These are phyloP conservation scores for Camponotus pennsylvanicus DNA, from an alignment of 1,140 invertebrate genomes.

Conservation along the genomic window DNA sequence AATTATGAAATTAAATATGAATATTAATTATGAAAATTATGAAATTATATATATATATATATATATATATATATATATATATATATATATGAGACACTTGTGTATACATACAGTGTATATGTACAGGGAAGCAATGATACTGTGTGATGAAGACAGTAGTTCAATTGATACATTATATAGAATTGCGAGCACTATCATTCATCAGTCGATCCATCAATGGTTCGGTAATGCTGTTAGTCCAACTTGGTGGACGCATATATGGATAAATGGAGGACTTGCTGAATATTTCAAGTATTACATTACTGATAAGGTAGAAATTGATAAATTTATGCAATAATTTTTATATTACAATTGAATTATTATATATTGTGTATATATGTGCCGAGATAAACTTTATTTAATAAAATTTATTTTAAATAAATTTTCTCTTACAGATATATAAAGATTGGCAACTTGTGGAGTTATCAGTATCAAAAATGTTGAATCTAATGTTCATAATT, in stretches of 20 bases:
- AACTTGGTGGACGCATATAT: conserved; percentile 92
- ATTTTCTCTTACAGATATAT: conserved; percentile 83
- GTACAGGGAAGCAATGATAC: conserved; percentile 56
- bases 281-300: conserved; percentile 91
- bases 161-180: conserved; percentile 86
- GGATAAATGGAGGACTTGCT: conserved; percentile 94
- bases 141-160: conserved; percentile 77
- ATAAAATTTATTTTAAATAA: no score
- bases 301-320: conserved; percentile 30
- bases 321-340: not conserved
- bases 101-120: not conserved
- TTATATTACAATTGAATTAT: not conserved
- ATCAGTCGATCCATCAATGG: conserved; percentile 95
- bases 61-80: no score
- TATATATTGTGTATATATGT: no score
- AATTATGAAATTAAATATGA: no score
- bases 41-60: not conserved
- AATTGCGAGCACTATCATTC: conserved; percentile 90
- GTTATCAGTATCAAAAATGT: conserved; percentile 90
- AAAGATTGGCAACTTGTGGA: conserved; percentile 92
- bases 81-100: not conserved
- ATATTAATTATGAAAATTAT: not conserved
- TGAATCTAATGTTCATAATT: not conserved
- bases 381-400: no score
- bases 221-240: conserved; percentile 93